Percentiles rank a stretch among this genome's conserved stretches.
phyloP scores from a whole-genome alignment of 2,797 vertebrate genomes.

The Acipenser oxyrinchus region DNA sequence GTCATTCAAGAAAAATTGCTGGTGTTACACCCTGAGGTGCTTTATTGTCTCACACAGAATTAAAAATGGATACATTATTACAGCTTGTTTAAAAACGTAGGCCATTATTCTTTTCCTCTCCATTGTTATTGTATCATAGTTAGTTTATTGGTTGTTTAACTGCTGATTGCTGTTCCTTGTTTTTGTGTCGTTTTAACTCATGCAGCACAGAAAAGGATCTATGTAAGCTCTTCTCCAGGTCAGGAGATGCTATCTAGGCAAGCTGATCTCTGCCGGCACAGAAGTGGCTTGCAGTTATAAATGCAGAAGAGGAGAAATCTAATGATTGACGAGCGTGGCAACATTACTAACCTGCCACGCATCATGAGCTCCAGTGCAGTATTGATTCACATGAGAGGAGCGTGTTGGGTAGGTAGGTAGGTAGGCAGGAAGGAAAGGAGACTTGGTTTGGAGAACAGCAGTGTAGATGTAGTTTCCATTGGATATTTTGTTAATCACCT shows the following conservation, averaged over 20 bases:
- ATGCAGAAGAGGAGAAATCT: slow-evolving; percentile 9
- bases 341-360: neutral
- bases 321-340: slow-evolving; percentile 7
- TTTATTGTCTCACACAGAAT: too few relatives aligned
- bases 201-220: neutral
- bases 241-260: neutral
- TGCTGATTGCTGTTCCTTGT: too few relatives aligned
- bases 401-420: slow-evolving; percentile 15
- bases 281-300: neutral
- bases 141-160: too few relatives aligned
- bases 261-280: neutral
- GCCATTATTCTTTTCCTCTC: too few relatives aligned
- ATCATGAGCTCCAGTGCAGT: slow-evolving; percentile 1
- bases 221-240: neutral
- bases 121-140: too few relatives aligned
- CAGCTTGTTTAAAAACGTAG: too few relatives aligned
- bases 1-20: too few relatives aligned
- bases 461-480: too few relatives aligned
- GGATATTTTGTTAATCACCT: too few relatives aligned
- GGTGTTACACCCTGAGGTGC: too few relatives aligned
- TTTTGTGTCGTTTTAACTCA: neutral
- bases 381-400: slow-evolving; percentile 19
- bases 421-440: neutral
- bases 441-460: neutral
- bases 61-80: too few relatives aligned